Conservation (phyloP, 2,113 vertebrate genomes). For the Petrocephalus microphthalmus region DNA sequence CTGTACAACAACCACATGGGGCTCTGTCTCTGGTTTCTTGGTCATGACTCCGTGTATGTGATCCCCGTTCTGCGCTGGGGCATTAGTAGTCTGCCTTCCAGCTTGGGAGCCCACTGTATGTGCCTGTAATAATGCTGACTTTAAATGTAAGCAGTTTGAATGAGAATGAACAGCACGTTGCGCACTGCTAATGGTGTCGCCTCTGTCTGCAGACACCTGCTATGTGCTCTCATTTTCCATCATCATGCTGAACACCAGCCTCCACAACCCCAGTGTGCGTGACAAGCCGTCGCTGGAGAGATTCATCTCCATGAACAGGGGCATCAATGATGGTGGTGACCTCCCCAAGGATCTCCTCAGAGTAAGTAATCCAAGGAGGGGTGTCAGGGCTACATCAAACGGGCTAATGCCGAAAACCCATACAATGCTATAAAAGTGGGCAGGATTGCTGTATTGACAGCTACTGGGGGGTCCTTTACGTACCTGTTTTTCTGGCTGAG, state of each 20-base stretch:
- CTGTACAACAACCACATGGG: neutral
- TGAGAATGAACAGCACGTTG: neutral
- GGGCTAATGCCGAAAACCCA: neutral
- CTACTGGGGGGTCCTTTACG: neutral
- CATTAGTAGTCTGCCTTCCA: neutral
- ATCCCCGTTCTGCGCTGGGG: neutral
- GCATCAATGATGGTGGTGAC: conserved; percentile 95
- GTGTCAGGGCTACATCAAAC: neutral
- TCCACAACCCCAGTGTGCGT: conserved; percentile 94
- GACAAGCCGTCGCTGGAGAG: conserved; percentile 94
- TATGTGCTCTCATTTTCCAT: conserved; percentile 93
- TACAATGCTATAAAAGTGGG: neutral
- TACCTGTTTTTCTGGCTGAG: neutral
- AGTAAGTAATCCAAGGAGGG: conserved; percentile 51
- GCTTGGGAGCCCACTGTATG: neutral
- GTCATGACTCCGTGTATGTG: neutral
- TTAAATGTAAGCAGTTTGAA: neutral
- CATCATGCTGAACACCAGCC: conserved; percentile 97
- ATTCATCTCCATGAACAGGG: conserved; percentile 98
- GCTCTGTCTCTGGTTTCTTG: neutral
- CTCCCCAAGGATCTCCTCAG: conserved; percentile 91
- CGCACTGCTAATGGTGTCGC: conserved; percentile 15
- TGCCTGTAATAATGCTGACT: neutral
- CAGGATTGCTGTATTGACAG: neutral
- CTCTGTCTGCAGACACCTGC: conserved; percentile 77